Base-by-base conservation (phyloP, 2,113 vertebrate genomes). In the Eurystomus gularis region DNA sequence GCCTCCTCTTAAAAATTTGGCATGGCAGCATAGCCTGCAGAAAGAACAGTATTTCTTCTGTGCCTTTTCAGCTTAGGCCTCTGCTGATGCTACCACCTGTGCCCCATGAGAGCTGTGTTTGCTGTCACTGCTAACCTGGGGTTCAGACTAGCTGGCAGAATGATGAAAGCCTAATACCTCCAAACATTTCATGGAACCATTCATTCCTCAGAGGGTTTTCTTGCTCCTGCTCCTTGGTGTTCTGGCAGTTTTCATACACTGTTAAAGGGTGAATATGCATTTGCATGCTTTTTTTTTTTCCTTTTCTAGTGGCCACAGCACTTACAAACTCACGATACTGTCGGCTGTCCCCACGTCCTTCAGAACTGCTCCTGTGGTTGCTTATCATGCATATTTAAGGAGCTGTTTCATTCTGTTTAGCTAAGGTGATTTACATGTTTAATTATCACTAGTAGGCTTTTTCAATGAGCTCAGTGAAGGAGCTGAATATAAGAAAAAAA, bases 391-490 rank as follows among this genome's bases (percentile, higher is more conserved):
- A 19, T 18, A 31, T 90, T 87, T 31, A 89, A n/a, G 58, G 24
- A 57, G 31, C 19, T 68, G 42, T 73, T 96, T 96, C 33, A 52
- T 72, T 66, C 71, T 91, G 44, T 37, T 64, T 91, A 40, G 28
- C 79, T 93, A 31, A 72, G 39, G 31, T 0, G 1, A 87, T 96
- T 96, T 96, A 82, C 39, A 37, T 61, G 52, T 62, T 20, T 57
- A 52, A 54, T 97, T 95, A 88, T 19, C 60, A 64, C 16, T 84
- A 39, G 29, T 14, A 91, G 37, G 24, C 60, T 94, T 97, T 93
- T 85, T 85, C 35, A 40, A 79, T 90, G 58, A 91, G 68, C 15
- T 44, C 15, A 84, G n/a, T 37, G 70, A 94, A 91, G 62, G 33
- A 95, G 26, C 26, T 71, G 48, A 66, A 88, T 46, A 68, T 42